Conservation (phyloP, 2,113 vertebrate genomes). For the Percina caprodes region DNA sequence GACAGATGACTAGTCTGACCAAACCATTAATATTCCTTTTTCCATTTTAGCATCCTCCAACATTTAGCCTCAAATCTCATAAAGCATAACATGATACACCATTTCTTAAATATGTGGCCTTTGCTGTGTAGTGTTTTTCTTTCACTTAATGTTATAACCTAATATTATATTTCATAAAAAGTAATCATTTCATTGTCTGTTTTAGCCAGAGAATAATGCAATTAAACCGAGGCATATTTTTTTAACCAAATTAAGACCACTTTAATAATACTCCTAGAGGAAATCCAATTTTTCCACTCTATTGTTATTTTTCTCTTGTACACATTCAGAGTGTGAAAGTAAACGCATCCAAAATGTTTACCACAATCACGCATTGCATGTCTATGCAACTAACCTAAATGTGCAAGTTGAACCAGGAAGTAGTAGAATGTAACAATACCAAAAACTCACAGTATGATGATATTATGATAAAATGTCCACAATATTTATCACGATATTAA, state of each 20-base stretch:
- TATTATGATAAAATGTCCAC: too few species aligned
- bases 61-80: background rate
- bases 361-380: background rate
- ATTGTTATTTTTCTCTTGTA: too few species aligned
- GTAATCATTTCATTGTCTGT: background rate
- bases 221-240: background rate
- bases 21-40: background rate
- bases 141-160: background rate
- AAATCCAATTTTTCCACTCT: background rate
- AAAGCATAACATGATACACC: background rate
- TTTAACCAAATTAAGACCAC: background rate
- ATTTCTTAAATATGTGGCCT: background rate
- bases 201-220: slow-evolving; percentile 2
- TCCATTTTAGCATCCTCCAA: background rate
- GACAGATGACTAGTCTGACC: background rate
- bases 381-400: background rate
- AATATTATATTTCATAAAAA: background rate
- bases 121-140: background rate
- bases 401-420: background rate
- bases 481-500: too few species aligned
- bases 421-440: too few species aligned
- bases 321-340: background rate
- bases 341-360: background rate
- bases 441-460: too few species aligned
- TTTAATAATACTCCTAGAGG: background rate